phyloP scores from a whole-genome alignment of 1,140 invertebrate genomes.

The Euwallacea fornicatus region DNA sequence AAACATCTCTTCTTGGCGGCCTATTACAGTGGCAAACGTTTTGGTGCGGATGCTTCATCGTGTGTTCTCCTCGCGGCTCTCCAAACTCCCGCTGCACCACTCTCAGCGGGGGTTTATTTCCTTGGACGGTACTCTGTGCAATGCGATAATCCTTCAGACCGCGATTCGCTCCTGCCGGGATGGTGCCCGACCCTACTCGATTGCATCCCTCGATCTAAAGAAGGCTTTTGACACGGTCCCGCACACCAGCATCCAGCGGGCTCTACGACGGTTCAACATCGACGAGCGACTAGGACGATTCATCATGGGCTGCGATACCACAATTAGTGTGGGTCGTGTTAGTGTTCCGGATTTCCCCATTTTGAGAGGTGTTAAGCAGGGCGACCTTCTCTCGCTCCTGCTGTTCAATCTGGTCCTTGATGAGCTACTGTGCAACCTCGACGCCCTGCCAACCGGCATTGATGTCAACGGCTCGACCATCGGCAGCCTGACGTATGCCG shows the following conservation, averaged over 20 bases:
- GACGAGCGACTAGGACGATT: too few species aligned
- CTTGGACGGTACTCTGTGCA: not conserved
- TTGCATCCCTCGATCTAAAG: conserved; percentile 48
- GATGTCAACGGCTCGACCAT: conserved; percentile 23
- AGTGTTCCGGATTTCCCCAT: too few species aligned
- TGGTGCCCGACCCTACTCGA: conserved; percentile 20
- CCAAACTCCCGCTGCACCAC: not conserved
- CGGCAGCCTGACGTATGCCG: conserved; percentile 50
- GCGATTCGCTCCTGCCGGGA: not conserved
- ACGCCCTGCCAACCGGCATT: not conserved
- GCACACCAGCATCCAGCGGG: conserved; percentile 9
- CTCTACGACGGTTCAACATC: not conserved
- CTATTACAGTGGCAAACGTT: not conserved
- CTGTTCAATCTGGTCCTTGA: conserved; percentile 53
- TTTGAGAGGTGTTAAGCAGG: conserved; percentile 47
- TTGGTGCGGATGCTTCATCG: not conserved
- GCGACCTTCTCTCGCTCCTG: conserved; percentile 44
- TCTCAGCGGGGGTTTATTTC: not conserved
- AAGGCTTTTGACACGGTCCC: conserved; percentile 32
- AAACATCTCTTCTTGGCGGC: not conserved
- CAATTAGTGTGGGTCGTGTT: conserved; percentile 21
- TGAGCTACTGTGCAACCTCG: conserved; percentile 20
- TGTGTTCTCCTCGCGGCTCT: not conserved
- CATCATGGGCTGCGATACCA: conserved; percentile 36
- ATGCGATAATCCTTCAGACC: not conserved